Conservation (phyloP, 2,113 vertebrate species). For the Elephas maximus region DNA sequence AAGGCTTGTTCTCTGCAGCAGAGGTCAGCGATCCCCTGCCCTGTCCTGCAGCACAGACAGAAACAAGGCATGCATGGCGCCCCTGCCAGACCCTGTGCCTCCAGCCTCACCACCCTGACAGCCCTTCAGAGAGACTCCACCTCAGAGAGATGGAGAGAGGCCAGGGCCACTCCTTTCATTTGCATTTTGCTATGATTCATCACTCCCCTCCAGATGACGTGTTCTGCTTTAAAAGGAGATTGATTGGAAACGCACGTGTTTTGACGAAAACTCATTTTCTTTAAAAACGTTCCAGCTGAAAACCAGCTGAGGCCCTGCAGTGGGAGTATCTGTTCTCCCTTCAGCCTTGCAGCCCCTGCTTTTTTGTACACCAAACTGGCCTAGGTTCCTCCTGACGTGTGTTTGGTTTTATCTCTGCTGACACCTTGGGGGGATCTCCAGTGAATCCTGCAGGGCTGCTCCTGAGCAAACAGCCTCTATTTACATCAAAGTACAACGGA, state of each 20-base stretch:
- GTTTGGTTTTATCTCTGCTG: neutral
- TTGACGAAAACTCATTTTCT: neutral
- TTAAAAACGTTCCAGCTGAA: neutral
- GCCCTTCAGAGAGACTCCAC: neutral
- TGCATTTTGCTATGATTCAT: neutral
- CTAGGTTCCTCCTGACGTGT: rapidly evolving
- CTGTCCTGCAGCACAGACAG: rapidly evolving
- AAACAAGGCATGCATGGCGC: rapidly evolving
- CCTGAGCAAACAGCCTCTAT: neutral
- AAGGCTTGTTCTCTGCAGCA: neutral
- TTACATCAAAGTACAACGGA: neutral
- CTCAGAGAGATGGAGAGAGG: neutral
- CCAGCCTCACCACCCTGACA: too few species aligned
- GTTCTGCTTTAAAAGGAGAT: neutral
- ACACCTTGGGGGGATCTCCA: neutral
- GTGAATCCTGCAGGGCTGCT: neutral
- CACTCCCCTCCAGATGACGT: neutral
- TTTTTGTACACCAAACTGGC: neutral
- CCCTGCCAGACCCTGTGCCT: neutral
- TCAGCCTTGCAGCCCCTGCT: neutral
- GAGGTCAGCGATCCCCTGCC: neutral
- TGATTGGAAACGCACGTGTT: neutral
- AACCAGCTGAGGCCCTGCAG: neutral
- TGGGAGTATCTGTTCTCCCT: rapidly evolving
- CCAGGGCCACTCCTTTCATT: too few species aligned